These are phyloP conservation scores for Pteromalus puparum DNA, from an alignment of 1,140 invertebrate species.

Conservation along the genomic window DNA sequence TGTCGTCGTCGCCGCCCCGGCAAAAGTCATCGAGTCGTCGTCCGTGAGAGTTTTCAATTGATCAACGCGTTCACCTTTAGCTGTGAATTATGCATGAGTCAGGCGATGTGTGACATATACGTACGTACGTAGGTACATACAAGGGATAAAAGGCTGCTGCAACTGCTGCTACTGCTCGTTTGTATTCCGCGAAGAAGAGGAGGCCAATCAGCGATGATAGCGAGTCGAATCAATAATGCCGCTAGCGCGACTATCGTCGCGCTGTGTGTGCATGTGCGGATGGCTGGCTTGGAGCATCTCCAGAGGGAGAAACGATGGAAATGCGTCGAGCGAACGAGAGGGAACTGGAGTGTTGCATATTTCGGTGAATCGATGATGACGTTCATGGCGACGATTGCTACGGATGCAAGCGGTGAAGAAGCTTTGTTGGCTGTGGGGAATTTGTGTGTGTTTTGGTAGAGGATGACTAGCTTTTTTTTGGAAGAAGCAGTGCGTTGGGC, in stretches of 20 bases:
- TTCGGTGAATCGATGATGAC: not conserved
- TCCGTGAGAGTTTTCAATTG: not conserved
- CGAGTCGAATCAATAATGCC: not conserved
- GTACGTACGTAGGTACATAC: not conserved
- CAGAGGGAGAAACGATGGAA: not conserved
- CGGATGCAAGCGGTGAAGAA: not conserved
- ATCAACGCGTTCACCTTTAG: not conserved
- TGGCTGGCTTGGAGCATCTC: not conserved
- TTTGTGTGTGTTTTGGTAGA: too few relatives aligned
- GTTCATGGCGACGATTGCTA: not conserved
- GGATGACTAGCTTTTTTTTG: too few relatives aligned
- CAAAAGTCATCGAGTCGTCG: not conserved
- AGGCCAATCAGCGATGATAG: not conserved
- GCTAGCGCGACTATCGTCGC: not conserved
- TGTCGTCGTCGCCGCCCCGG: not conserved
- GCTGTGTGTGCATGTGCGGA: too few relatives aligned
- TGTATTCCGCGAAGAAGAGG: constrained; percentile 2
- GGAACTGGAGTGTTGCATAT: not conserved
- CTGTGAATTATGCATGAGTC: not conserved
- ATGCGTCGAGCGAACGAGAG: too few relatives aligned
- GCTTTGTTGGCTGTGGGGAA: not conserved
- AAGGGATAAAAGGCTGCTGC: not conserved
- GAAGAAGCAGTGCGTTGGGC: too few relatives aligned
- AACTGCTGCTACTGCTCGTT: not conserved
- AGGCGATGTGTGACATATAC: not conserved